Evolutionary conservation across 1,140 invertebrate genomes (phyloP), one percentile per base, ranked within the genome.

Genomic region (Nasonia vitripennis): DNA sequence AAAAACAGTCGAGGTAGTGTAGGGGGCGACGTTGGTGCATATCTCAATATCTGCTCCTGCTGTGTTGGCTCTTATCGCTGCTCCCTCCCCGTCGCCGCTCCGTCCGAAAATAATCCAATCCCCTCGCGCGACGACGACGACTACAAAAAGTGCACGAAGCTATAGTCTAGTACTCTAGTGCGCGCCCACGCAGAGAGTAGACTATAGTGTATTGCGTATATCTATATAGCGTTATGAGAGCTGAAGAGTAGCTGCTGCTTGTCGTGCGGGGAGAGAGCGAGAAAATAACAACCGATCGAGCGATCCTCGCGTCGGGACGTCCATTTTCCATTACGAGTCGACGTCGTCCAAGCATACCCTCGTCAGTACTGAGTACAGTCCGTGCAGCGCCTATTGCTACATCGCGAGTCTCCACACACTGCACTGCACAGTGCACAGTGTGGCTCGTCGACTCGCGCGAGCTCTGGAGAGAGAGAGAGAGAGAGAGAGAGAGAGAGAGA

Each of bases 211-310:
- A 62, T 62, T n/a, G 55, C 20, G 20, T 62, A 62, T 7, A 20
- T 62, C 17, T 27, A 27, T 62, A 62, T n/a, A 62, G 14, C 55
- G 20, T 62, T 62, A 62, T 62, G 55, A 62, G 55, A 62, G 55
- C 17, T 62, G 17, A 62, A 62, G 55, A 62, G 17, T 62, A 62
- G 55, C 75, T 78, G 75, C 41, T 48, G 74, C 34, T 0, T 48
- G 2, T 12, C 14, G 9, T 34, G 45, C n/a, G 2, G 41, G 37
- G 20, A 48, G 75, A 51, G 75, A 78, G 41, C n/a, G 9, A 78
- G 77, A 78, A 41, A 55, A 41, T 20, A 62, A 62, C n/a, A 51
- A 74, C 23, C 74, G 74, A 62, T 62, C 55, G 20, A 62, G 55
- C 55, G 4, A 55, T 62, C 55, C 55, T 62, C 55, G 55, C 20